These are phyloP conservation scores for Lucifuga dentata DNA, from an alignment of 2,113 vertebrate genomes.

Conservation along the genomic window DNA sequence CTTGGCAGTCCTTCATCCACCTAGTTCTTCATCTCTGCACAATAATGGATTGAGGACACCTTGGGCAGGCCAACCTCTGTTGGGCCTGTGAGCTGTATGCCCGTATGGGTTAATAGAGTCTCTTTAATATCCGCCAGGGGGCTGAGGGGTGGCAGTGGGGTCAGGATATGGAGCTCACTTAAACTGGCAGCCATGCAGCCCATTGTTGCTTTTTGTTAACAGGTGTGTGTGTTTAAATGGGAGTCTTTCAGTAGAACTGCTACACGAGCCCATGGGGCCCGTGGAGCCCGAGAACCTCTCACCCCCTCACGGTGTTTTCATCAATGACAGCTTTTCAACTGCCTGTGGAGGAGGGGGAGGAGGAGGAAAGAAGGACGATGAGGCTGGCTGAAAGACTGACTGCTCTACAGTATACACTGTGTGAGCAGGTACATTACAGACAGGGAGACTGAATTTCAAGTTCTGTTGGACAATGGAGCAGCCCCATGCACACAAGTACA, in stretches of 20 bases:
- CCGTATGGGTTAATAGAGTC: slow-evolving; percentile 71
- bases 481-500: not conserved
- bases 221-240: slow-evolving; percentile 84
- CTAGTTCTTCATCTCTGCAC: slow-evolving; percentile 45
- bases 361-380: slow-evolving; percentile 47
- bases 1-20: slow-evolving; percentile 46
- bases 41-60: slow-evolving; percentile 62
- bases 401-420: slow-evolving; percentile 26
- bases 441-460: slow-evolving; percentile 22
- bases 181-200: slow-evolving; percentile 77
- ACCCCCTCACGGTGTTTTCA: slow-evolving; percentile 82
- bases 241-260: slow-evolving; percentile 81
- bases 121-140: slow-evolving; percentile 74
- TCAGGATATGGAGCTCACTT: slow-evolving; percentile 70
- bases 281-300: slow-evolving; percentile 80
- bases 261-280: slow-evolving; percentile 78
- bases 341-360: slow-evolving; percentile 77
- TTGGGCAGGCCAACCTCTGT: slow-evolving; percentile 51
- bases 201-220: slow-evolving; percentile 82
- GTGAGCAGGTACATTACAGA: slow-evolving; percentile 58
- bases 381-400: slow-evolving; percentile 57
- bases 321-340: slow-evolving; percentile 88
- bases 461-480: slow-evolving; percentile 4
- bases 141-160: slow-evolving; percentile 60
- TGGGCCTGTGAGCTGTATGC: slow-evolving; percentile 61